These are phyloP conservation scores for Ceratoteleas bidentatus DNA, from an alignment of 1,140 invertebrate genomes.

Conservation along the genomic window DNA sequence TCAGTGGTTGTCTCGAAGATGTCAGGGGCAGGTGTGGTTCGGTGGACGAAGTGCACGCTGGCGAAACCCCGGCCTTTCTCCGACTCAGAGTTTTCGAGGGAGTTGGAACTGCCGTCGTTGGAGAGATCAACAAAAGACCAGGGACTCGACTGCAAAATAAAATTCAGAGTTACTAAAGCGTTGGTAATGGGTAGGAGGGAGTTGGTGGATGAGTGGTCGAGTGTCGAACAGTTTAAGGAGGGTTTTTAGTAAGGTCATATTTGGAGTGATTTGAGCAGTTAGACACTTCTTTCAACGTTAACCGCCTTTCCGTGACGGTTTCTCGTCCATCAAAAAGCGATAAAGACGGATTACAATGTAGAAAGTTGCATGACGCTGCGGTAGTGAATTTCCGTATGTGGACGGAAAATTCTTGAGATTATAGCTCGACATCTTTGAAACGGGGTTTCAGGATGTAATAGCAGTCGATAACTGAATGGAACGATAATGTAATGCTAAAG, in stretches of 20 bases:
- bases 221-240: no score
- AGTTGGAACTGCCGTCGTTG: constrained; percentile 75
- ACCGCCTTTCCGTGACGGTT: constrained; percentile 8
- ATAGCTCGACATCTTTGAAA: constrained; percentile 10
- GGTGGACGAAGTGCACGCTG: constrained; percentile 60
- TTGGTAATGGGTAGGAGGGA: no score
- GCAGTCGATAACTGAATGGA: no score
- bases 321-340: constrained; percentile 10
- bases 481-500: no score
- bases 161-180: background rate
- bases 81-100: constrained; percentile 68
- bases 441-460: background rate
- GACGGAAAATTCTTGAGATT: constrained; percentile 4
- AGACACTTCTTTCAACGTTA: background rate
- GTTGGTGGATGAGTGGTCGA: no score
- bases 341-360: constrained; percentile 28
- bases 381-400: constrained; percentile 15
- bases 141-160: constrained; percentile 60
- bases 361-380: constrained; percentile 21
- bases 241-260: no score
- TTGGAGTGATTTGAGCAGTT: background rate
- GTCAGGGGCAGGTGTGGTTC: constrained; percentile 26
- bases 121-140: constrained; percentile 75
- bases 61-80: constrained; percentile 72
- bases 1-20: constrained; percentile 50